These are phyloP conservation scores for Pogonophryne albipinna DNA, from an alignment of 2,797 vertebrate species.

Conservation along the genomic window DNA sequence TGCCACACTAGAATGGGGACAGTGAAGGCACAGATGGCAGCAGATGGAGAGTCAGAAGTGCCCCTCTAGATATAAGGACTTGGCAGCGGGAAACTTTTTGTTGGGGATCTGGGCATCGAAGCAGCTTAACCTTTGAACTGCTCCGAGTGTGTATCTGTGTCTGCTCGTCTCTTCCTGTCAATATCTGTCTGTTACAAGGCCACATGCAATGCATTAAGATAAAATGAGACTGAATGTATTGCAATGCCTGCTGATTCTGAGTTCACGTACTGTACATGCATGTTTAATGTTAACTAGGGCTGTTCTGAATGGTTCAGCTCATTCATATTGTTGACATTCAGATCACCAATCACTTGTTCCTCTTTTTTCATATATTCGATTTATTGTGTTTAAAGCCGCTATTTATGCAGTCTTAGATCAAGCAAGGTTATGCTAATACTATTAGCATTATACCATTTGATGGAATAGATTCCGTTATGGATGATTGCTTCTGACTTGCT, in stretches of 20 bases:
- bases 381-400: too few relatives aligned
- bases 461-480: too few relatives aligned
- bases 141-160: slow-evolving; percentile 50
- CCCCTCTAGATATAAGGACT: slow-evolving; percentile 83
- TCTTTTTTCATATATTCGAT: too few relatives aligned
- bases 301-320: too few relatives aligned
- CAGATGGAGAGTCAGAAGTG: slow-evolving; percentile 85
- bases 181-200: slow-evolving; percentile 16
- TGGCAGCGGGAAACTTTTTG: slow-evolving; percentile 80
- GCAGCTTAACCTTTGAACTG: slow-evolving; percentile 80
- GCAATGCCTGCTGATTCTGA: neutral
- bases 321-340: too few relatives aligned
- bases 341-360: too few relatives aligned
- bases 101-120: slow-evolving; percentile 74
- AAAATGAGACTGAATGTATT: neutral
- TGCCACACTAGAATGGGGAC: slow-evolving; percentile 74
- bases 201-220: slow-evolving; percentile 12
- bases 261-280: slow-evolving; percentile 6
- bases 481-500: too few relatives aligned
- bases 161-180: slow-evolving; percentile 43
- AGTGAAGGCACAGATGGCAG: slow-evolving; percentile 84
- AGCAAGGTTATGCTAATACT: too few relatives aligned
- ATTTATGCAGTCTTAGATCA: too few relatives aligned
- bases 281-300: neutral
- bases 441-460: too few relatives aligned